Conservation (phyloP, 2,888 invertebrate genomes). For the Liodrosophila aerea region DNA sequence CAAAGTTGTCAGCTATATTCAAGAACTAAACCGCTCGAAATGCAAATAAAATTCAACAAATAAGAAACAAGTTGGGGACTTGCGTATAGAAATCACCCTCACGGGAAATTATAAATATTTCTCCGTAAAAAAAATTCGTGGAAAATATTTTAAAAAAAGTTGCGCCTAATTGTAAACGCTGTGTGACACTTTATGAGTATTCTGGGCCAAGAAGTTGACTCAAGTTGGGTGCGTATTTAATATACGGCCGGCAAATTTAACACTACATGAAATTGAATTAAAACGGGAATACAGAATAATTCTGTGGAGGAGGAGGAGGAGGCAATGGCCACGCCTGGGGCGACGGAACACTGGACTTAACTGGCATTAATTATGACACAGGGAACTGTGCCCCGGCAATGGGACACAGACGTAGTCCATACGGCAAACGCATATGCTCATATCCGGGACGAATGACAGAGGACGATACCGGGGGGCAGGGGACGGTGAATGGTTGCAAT, state of each 20-base stretch:
- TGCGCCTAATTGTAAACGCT: constrained; percentile 71
- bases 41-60: constrained; percentile 49
- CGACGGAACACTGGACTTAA: constrained; percentile 69
- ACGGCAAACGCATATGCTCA: constrained; percentile 41
- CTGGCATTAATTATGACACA: constrained; percentile 75
- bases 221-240: constrained; percentile 31
- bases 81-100: constrained; percentile 58
- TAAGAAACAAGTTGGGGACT: constrained; percentile 41
- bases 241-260: constrained; percentile 50
- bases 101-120: constrained; percentile 71
- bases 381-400: constrained; percentile 30
- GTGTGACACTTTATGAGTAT: constrained; percentile 69
- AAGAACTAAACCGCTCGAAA: constrained; percentile 36
- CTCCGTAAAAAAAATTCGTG: constrained; percentile 34
- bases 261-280: constrained; percentile 69
- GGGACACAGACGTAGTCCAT: constrained; percentile 44
- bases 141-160: constrained; percentile 53
- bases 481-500: constrained; percentile 32
- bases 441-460: constrained; percentile 35
- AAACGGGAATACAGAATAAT: constrained; percentile 33
- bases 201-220: constrained; percentile 33
- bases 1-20: too few species aligned
- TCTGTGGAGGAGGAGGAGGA: not conserved
- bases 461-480: not conserved
- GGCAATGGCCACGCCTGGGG: constrained; percentile 55